Conservation (phyloP, 2,888 invertebrate genomes). For the Eristalinus sepulchralis region DNA sequence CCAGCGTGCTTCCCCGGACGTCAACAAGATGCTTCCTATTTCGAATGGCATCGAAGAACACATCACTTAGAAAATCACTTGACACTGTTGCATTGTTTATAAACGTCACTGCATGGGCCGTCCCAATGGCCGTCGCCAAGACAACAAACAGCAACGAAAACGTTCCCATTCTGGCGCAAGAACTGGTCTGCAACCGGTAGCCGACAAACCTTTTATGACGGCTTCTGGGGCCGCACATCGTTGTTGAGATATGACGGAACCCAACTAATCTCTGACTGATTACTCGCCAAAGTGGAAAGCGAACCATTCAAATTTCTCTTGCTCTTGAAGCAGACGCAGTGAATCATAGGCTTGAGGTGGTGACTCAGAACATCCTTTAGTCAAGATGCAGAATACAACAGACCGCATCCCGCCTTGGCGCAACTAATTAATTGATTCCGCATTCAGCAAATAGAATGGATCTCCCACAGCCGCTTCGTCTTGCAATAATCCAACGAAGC, state of each 20-base stretch:
- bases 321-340: too few species aligned
- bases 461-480: background rate
- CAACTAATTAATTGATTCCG: background rate
- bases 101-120: background rate
- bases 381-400: too few species aligned
- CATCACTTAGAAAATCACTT: slow-evolving; percentile 16
- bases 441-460: background rate
- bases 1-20: background rate
- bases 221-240: background rate
- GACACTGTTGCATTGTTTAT: slow-evolving; percentile 14
- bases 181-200: background rate
- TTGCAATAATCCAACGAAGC: background rate
- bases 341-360: too few species aligned
- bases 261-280: background rate
- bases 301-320: too few species aligned
- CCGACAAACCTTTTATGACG: background rate
- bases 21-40: background rate
- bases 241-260: background rate
- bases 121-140: background rate
- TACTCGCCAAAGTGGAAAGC: background rate
- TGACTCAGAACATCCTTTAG: too few species aligned
- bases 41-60: slow-evolving; percentile 17
- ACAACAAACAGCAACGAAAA: background rate
- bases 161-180: background rate
- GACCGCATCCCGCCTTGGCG: background rate